Percentiles rank a stretch among this genome's conserved stretches.
Conservation (phyloP, 1,140 invertebrate species). For the Drosophila rufa region DNA sequence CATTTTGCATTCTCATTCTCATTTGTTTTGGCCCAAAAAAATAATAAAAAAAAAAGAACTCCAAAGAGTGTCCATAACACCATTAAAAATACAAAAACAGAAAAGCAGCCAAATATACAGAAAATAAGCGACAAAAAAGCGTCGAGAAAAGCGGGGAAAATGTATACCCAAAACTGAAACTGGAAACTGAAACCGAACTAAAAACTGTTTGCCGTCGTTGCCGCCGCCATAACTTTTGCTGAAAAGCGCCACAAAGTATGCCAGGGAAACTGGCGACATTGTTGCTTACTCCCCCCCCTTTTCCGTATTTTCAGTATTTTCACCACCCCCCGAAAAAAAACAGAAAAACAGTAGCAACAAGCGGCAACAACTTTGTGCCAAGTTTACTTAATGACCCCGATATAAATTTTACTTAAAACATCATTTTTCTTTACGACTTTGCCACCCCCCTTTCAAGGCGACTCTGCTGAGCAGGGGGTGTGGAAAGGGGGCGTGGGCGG, state of each 20-base stretch:
- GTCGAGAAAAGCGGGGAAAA: constrained; percentile 8
- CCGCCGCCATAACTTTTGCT: constrained; percentile 58
- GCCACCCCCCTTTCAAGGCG: constrained; percentile 17
- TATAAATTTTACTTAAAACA: constrained; percentile 84
- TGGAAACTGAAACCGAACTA: constrained; percentile 41
- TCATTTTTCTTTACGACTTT: constrained; percentile 83
- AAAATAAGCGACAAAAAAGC: constrained; percentile 1
- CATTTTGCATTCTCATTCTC: constrained; percentile 10
- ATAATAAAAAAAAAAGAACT: background rate
- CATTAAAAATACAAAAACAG: constrained; percentile 43
- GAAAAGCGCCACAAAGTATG: constrained; percentile 75
- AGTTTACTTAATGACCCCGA: constrained; percentile 83
- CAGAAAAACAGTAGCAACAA: constrained; percentile 49
- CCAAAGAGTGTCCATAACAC: constrained; percentile 40
- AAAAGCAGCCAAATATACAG: background rate
- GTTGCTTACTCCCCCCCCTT: constrained; percentile 52
- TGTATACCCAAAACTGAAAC: constrained; percentile 34
- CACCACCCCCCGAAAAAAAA: background rate
- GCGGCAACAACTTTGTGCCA: constrained; percentile 79
- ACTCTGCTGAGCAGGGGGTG: constrained; percentile 9
- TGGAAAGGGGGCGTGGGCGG: background rate
- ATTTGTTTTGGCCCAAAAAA: constrained; percentile 12
- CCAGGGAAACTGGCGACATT: constrained; percentile 78
- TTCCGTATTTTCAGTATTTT: background rate
- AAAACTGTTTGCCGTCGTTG: constrained; percentile 48